These are phyloP conservation scores for Eulimnadia texana DNA, from an alignment of 1,140 invertebrate species.

Conservation along the genomic window DNA sequence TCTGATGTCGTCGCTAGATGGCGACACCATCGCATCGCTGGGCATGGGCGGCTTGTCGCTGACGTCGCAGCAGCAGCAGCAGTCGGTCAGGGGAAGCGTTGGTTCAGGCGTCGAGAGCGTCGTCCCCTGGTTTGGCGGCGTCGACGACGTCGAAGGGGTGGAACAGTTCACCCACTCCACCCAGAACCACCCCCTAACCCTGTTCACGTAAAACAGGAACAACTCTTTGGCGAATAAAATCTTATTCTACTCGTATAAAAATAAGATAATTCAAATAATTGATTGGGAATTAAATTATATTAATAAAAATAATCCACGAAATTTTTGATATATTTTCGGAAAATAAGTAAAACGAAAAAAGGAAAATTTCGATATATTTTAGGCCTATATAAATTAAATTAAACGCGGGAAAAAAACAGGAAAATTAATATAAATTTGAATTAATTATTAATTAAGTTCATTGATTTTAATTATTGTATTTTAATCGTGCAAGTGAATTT, in stretches of 20 bases:
- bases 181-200: slow-evolving; percentile 3
- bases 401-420: not conserved
- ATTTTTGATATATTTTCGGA: not conserved
- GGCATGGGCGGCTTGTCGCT: slow-evolving; percentile 8
- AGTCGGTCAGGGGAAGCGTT: not conserved
- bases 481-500: no score
- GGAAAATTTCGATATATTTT: not conserved
- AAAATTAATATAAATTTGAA: no score
- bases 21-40: slow-evolving; percentile 6
- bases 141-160: slow-evolving; percentile 10
- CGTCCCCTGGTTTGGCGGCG: not conserved
- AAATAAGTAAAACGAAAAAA: not conserved
- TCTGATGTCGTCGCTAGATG: slow-evolving; percentile 7
- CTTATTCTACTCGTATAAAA: not conserved
- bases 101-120: not conserved
- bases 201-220: slow-evolving; percentile 13
- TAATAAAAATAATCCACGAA: not conserved
- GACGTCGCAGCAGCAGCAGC: not conserved
- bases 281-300: no score
- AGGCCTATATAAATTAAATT: not conserved
- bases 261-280: not conserved
- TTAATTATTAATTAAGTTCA: no score
- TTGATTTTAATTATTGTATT: no score
- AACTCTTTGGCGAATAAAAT: slow-evolving; percentile 13
- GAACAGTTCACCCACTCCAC: not conserved